A percentile compares a stretch with the other conserved stretches of the same genome.
phyloP scores from a whole-genome alignment of 2,113 vertebrate species.

The Petroica traversi region DNA sequence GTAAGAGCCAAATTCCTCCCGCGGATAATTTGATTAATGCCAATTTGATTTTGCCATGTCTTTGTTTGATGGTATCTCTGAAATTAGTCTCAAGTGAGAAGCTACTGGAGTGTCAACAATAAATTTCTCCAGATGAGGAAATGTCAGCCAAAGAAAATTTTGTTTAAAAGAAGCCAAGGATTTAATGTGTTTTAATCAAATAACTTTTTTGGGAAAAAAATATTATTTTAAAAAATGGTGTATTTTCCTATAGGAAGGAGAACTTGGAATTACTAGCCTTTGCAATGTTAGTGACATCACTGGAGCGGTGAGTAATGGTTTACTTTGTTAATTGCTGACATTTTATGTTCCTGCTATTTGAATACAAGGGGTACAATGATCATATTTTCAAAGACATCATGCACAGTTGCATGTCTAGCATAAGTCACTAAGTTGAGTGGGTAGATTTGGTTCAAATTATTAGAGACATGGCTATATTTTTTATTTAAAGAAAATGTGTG shows the following conservation, averaged over 20 bases:
- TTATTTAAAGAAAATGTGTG: not conserved
- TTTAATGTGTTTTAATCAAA: not conserved
- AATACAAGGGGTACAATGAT: not conserved
- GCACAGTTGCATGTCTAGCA: not conserved
- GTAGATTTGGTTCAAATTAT: not conserved
- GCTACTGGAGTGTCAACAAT: not conserved
- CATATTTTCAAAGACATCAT: not conserved
- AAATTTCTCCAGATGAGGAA: not conserved
- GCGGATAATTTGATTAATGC: not conserved
- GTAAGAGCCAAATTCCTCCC: not conserved
- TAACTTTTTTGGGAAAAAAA: not conserved
- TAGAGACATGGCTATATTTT: not conserved
- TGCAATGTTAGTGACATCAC: constrained; percentile 62
- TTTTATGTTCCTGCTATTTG: not conserved
- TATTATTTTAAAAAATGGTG: not conserved
- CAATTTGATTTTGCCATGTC: not conserved
- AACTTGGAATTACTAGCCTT: constrained; percentile 1
- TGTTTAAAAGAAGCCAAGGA: not conserved
- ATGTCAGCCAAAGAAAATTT: not conserved
- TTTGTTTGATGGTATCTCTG: not conserved
- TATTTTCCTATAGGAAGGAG: constrained; percentile 49
- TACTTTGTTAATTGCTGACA: not conserved
- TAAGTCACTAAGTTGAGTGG: not conserved
- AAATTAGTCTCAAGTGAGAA: not conserved
- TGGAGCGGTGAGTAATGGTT: constrained; percentile 62